Conservation (phyloP, 1,140 invertebrate genomes). For the Brachionus rubens region DNA sequence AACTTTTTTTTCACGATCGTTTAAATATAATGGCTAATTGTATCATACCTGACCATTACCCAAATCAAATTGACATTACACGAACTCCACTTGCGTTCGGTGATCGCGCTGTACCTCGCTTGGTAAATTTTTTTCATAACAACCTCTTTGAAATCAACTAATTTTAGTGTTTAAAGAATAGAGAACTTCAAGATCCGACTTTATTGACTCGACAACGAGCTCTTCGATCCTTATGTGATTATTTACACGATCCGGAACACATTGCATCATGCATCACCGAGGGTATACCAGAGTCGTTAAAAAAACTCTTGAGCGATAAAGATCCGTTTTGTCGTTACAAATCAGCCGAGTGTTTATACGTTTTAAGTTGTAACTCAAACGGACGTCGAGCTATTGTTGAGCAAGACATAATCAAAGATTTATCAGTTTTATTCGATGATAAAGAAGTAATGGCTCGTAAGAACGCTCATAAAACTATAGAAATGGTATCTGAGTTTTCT, state of each 20-base stretch:
- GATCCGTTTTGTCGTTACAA: slow-evolving; percentile 59
- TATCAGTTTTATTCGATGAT: slow-evolving; percentile 59
- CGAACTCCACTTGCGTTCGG: slow-evolving; percentile 54
- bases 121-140: too few species aligned
- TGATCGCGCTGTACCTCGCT: slow-evolving; percentile 52
- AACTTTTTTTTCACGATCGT: too few species aligned
- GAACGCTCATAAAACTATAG: slow-evolving; percentile 58
- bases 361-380: slow-evolving; percentile 54
- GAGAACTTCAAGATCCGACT: slow-evolving; percentile 54
- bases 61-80: slow-evolving; percentile 54
- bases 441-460: slow-evolving; percentile 56
- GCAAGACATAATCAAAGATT: slow-evolving; percentile 53
- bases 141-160: too few species aligned
- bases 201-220: slow-evolving; percentile 57
- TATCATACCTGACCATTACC: slow-evolving; percentile 49
- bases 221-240: slow-evolving; percentile 59
- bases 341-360: slow-evolving; percentile 57
- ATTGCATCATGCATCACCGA: slow-evolving; percentile 57
- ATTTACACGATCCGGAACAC: slow-evolving; percentile 61
- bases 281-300: slow-evolving; percentile 57
- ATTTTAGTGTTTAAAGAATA: too few species aligned
- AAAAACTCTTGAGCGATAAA: slow-evolving; percentile 53
- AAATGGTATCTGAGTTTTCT: slow-evolving; percentile 58
- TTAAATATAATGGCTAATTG: slow-evolving; percentile 35
- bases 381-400: slow-evolving; percentile 59